Base-by-base conservation (phyloP, 1,140 invertebrate genomes). In the Drosophila bipectinata region DNA sequence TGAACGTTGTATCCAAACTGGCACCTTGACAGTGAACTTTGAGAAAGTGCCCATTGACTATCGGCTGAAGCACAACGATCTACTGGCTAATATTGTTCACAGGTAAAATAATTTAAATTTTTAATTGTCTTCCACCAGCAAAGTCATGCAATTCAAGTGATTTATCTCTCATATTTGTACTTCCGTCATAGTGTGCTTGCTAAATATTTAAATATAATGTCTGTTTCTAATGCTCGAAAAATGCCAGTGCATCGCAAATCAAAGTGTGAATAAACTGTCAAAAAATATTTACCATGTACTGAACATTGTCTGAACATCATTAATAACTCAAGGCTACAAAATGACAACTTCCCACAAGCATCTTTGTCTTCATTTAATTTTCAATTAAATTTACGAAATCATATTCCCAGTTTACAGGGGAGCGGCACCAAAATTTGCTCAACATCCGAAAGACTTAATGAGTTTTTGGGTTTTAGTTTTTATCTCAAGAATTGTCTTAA, bases 21-120 rank as follows among this genome's bases (percentile, higher is more conserved):
- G 98, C 14, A 97, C 96, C 0, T 93, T 99, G 66, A 98, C 96
- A 14, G 97, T 99, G 57, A 99, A 99, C 94, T 98, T 98, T 81
- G 96, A 98, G 92, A 95, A 96, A 92, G 97, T 99, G 54, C 95
- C 97, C 77, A 94, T 96, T 8, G 97, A 99, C 92, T 99, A 99
- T 93, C 94, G 95, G 88, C 93, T 99, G 34, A 97, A 98, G 92
- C 96, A 98, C 93, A 98, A 98, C 92, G 98, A 99, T 93, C 94
- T 98, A 1, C 94, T 99, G 24, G 96, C 98, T 48, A 99, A 99
- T 92, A 95, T 97, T 79, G 97, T 98, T 53, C 98, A 99, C 94
- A 98, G 98, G 98, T 99, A 93, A 75, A 28, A 28, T 12, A 12
- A 67, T n/a, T 12, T 26, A 32, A 24, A 51, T 37, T 10, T 6